phyloP scores from a whole-genome alignment of 2,888 invertebrate species.

The Nephrotoma guestfalica region DNA sequence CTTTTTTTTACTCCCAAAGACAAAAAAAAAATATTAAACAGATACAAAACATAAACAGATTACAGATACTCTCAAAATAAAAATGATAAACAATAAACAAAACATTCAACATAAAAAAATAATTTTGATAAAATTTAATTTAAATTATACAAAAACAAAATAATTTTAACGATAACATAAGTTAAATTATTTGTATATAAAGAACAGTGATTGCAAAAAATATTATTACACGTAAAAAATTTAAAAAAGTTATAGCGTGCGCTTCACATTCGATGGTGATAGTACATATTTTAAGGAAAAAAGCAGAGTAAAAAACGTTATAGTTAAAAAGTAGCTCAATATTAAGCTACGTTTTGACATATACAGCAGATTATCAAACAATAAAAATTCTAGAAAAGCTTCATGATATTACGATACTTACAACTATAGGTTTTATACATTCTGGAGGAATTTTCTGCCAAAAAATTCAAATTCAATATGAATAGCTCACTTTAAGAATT shows the following conservation, averaged over 20 bases:
- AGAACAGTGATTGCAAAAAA: not conserved
- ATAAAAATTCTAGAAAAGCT: too few species aligned
- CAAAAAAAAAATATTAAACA: not conserved
- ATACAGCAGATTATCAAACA: too few species aligned
- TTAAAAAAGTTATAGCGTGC: not conserved
- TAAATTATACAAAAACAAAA: not conserved
- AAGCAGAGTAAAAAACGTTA: not conserved
- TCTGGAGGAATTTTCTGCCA: too few species aligned
- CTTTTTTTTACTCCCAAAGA: not conserved
- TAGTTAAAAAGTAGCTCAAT: too few species aligned
- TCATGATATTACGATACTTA: too few species aligned
- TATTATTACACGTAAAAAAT: not conserved
- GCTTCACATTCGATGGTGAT: not conserved
- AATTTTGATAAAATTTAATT: not conserved
- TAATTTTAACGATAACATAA: not conserved
- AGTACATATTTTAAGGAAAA: not conserved
- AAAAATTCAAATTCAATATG: too few species aligned
- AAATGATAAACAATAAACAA: not conserved
- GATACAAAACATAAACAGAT: not conserved
- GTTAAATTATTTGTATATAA: not conserved
- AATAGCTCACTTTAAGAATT: too few species aligned
- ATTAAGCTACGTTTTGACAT: too few species aligned
- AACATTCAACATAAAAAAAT: not conserved
- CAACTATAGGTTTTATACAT: too few species aligned
- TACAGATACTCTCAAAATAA: not conserved